A percentile compares a stretch with the other conserved stretches of the same genome.
Evolutionary conservation across 2,888 invertebrate genomes (phyloP).

Genomic region (Tenodera sinensis): DNA sequence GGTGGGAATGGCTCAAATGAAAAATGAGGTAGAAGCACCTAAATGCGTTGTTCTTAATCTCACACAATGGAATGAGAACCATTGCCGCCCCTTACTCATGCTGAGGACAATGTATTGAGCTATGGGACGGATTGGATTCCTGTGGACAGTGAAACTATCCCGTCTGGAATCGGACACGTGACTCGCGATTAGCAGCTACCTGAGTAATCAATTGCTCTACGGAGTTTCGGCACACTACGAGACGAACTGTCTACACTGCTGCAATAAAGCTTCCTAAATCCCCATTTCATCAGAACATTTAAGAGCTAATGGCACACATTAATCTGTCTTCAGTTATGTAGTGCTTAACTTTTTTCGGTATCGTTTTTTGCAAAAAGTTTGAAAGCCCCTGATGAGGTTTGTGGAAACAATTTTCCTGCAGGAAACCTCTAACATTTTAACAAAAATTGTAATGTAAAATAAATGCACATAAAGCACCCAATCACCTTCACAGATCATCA

Average conservation of each 20-base stretch:
- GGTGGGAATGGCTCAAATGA: too few species aligned
- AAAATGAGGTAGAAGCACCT: too few species aligned
- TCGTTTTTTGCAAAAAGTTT: too few species aligned
- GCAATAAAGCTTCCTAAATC: neutral
- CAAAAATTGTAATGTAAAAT: too few species aligned
- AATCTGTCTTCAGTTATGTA: neutral
- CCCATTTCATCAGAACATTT: neutral
- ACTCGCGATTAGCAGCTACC: neutral
- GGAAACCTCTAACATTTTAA: too few species aligned
- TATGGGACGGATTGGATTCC: neutral
- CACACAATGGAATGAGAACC: neutral
- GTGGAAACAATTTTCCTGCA: too few species aligned
- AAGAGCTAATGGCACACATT: neutral
- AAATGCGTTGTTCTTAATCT: neutral
- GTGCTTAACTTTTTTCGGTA: too few species aligned
- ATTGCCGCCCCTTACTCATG: neutral
- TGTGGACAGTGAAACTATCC: neutral
- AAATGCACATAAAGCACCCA: too few species aligned
- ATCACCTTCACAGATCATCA: too few species aligned
- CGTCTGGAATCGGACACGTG: neutral
- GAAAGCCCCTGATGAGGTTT: too few species aligned
- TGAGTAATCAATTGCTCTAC: neutral
- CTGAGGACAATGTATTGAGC: neutral
- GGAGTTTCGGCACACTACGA: neutral
- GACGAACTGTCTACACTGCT: neutral